A percentile compares a stretch with the other conserved stretches of the same genome.
phyloP scores from a whole-genome alignment of 1,140 invertebrate species.

The Sipha flava region DNA sequence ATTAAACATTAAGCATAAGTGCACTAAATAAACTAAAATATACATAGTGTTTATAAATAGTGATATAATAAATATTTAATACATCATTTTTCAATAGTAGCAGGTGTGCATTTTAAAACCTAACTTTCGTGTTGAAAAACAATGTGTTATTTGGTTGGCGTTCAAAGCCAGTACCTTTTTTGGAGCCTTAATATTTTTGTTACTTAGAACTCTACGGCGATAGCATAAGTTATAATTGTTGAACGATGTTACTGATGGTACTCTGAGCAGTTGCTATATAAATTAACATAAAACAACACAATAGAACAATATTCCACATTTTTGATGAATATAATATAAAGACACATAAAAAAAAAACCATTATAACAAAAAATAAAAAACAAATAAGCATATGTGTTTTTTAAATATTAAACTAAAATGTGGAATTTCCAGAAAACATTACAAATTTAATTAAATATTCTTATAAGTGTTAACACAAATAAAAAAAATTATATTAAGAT shows the following conservation, averaged over 20 bases:
- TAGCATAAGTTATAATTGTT: conserved; percentile 21
- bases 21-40: background rate
- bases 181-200: background rate
- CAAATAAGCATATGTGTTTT: no score
- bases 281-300: conserved; percentile 11
- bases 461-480: no score
- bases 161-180: conserved; percentile 20
- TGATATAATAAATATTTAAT: background rate
- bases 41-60: background rate
- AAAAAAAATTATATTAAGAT: no score
- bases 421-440: no score
- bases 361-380: no score
- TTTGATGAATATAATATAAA: background rate
- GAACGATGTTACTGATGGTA: conserved; percentile 1
- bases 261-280: conserved; percentile 25
- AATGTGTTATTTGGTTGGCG: background rate
- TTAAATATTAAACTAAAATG: no score
- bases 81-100: background rate
- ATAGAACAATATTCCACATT: conserved; percentile 13
- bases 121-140: background rate
- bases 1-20: background rate
- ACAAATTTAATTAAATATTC: no score
- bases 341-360: no score
- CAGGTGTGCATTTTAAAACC: background rate
- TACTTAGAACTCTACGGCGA: conserved; percentile 3